Evolutionary conservation across 1,140 invertebrate species (phyloP).

Genomic region (Mesaphorura yosii): DNA sequence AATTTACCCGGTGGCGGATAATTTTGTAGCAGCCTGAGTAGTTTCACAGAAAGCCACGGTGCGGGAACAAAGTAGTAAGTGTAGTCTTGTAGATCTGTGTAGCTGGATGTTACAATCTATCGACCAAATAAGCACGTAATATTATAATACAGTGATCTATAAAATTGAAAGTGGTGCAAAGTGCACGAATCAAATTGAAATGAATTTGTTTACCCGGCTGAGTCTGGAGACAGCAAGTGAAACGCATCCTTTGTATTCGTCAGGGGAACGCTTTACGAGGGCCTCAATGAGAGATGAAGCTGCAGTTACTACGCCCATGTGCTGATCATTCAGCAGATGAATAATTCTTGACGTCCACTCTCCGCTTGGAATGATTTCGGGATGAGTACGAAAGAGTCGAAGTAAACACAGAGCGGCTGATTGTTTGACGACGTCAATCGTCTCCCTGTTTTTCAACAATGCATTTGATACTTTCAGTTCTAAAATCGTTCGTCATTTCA

Average conservation of each 20-base stretch:
- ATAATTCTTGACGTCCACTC: slow-evolving; percentile 99
- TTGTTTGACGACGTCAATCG: slow-evolving; percentile 99
- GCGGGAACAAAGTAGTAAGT: slow-evolving; percentile 99
- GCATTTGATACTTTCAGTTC: not conserved
- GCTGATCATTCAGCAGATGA: slow-evolving; percentile 96
- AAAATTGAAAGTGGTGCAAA: slow-evolving; percentile 8
- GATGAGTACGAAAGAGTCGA: slow-evolving; percentile 79
- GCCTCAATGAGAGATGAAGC: slow-evolving; percentile 96
- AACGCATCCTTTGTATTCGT: slow-evolving; percentile 98
- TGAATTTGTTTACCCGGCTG: slow-evolving; percentile 57
- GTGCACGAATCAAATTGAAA: too few species aligned
- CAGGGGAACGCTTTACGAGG: slow-evolving; percentile 94
- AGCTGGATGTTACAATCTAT: slow-evolving; percentile 92
- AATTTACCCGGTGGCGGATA: slow-evolving; percentile 91
- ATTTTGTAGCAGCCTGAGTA: slow-evolving; percentile 91
- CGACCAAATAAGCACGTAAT: slow-evolving; percentile 8
- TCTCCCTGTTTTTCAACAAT: slow-evolving; percentile 57
- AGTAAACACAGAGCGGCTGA: slow-evolving; percentile 94
- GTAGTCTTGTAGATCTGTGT: slow-evolving; percentile 97
- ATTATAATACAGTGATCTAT: not conserved
- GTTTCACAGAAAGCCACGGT: slow-evolving; percentile 97
- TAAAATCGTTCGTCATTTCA: not conserved
- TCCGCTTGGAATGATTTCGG: slow-evolving; percentile 89
- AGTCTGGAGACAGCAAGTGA: slow-evolving; percentile 92
- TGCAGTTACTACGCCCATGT: slow-evolving; percentile 97